phyloP scores from a whole-genome alignment of 2,113 vertebrate species.

The Prinia subflava region DNA sequence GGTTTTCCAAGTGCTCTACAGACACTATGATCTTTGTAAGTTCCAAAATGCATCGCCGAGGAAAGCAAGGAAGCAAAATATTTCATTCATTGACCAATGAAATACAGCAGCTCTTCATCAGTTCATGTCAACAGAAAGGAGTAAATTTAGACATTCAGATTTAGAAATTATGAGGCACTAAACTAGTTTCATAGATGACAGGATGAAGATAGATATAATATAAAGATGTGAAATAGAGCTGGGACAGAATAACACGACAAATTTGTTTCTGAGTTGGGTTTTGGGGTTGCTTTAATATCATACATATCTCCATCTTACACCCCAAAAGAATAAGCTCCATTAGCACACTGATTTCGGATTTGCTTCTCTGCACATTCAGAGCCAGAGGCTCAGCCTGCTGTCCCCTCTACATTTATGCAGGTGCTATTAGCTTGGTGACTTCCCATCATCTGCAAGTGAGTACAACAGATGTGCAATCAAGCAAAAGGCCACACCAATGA shows the following conservation, averaged over 20 bases:
- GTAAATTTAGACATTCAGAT: not conserved
- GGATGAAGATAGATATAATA: not conserved
- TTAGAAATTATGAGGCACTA: not conserved
- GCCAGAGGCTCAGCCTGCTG: not conserved
- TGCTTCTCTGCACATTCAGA: not conserved
- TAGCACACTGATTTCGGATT: not conserved
- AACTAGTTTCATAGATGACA: not conserved
- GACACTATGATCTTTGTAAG: not conserved
- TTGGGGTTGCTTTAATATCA: not conserved
- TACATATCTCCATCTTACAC: not conserved
- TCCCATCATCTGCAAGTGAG: not conserved
- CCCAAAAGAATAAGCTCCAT: not conserved
- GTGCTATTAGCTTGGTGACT: not conserved
- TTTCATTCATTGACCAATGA: not conserved
- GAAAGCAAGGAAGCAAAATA: not conserved
- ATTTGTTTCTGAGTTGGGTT: not conserved
- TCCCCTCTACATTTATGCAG: not conserved
- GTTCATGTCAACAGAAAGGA: not conserved
- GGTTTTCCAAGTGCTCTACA: not conserved
- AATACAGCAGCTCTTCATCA: not conserved
- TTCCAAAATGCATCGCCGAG: not conserved
- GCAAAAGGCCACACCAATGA: not conserved
- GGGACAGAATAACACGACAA: not conserved
- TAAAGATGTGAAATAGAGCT: not conserved
- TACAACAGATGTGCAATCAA: not conserved